Conservation (phyloP, 2,888 invertebrate species). For the Apocheima hispidaria region DNA sequence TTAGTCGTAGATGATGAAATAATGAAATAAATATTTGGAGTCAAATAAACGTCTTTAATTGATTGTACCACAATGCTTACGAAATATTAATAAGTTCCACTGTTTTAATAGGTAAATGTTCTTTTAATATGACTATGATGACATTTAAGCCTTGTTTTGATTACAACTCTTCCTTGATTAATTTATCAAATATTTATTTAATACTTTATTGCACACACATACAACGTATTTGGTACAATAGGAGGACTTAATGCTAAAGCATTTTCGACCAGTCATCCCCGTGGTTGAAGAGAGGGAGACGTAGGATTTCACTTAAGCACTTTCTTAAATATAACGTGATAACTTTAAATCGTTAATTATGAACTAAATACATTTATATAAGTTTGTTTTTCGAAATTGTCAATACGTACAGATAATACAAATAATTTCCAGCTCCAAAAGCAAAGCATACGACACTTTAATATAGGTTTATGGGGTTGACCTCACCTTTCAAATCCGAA, state of each 20-base stretch:
- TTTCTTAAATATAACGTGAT: too few species aligned
- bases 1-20: neutral
- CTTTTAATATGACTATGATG: constrained; percentile 8
- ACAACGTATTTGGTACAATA: too few species aligned
- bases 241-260: too few species aligned
- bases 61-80: constrained; percentile 1
- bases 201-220: too few species aligned
- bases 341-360: too few species aligned
- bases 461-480: neutral
- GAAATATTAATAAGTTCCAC: constrained; percentile 10
- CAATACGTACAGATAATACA: neutral
- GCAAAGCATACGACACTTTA: neutral
- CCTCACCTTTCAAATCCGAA: neutral
- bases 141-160: constrained; percentile 5
- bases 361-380: too few species aligned
- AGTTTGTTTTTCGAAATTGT: too few species aligned
- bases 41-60: neutral
- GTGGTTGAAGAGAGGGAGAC: too few species aligned
- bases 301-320: too few species aligned
- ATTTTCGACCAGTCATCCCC: too few species aligned
- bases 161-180: too few species aligned
- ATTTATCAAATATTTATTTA: too few species aligned
- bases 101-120: constrained; percentile 18
- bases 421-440: neutral
- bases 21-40: neutral